phyloP scores from a whole-genome alignment of 2,888 invertebrate species.

The Drosophila longiperda region DNA sequence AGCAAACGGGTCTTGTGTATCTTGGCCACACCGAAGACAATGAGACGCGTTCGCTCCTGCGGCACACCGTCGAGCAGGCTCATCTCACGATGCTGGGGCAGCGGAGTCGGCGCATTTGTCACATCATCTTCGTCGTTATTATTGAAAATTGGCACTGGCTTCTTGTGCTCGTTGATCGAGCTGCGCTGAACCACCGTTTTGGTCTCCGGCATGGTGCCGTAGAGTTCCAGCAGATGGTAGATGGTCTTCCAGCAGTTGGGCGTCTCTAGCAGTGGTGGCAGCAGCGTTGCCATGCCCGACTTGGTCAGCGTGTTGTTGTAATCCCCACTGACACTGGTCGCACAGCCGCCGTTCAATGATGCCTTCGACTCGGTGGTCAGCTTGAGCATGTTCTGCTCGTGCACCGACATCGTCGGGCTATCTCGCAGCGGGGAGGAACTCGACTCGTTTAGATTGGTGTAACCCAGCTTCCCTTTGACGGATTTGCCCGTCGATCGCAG shows the following conservation, averaged over 20 bases:
- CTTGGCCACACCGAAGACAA: conserved; percentile 94
- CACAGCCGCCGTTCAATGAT: conserved; percentile 83
- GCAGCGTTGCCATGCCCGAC: conserved; percentile 65
- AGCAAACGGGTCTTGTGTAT: conserved; percentile 94
- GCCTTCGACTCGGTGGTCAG: conserved; percentile 83
- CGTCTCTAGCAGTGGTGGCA: conserved; percentile 79
- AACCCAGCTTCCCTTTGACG: conserved; percentile 90
- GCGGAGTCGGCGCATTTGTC: conserved; percentile 83
- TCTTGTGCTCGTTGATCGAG: conserved; percentile 83
- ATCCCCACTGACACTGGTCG: conserved; percentile 82
- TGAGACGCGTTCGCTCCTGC: conserved; percentile 90
- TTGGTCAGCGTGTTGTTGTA: conserved; percentile 82
- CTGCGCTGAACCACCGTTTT: conserved; percentile 91
- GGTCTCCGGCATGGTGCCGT: conserved; percentile 97
- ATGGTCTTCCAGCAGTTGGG: conserved; percentile 98
- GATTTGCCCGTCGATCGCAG: conserved; percentile 93
- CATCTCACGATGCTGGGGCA: conserved; percentile 82
- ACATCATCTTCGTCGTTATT: conserved; percentile 85
- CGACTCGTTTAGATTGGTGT: conserved; percentile 92
- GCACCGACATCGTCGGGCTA: conserved; percentile 87
- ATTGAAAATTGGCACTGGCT: conserved; percentile 82
- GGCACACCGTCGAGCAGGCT: conserved; percentile 82
- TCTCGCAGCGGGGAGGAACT: conserved; percentile 89
- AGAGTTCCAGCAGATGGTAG: conserved; percentile 95
- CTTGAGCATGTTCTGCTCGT: conserved; percentile 83